Conservation (phyloP, 2,797 vertebrate species). For the Dromococcyx pavoninus region DNA sequence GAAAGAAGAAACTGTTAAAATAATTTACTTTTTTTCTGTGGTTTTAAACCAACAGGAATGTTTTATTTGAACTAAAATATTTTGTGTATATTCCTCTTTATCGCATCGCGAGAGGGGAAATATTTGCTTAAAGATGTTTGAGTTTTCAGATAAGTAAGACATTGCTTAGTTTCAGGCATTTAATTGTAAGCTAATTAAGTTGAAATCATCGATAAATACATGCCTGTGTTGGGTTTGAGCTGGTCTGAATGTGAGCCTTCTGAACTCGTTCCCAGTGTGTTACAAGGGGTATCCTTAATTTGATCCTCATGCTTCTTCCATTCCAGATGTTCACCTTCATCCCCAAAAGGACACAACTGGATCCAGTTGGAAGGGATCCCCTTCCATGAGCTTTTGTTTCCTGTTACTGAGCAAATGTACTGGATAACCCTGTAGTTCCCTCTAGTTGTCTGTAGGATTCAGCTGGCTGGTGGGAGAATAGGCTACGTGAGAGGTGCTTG, state of each 20-base stretch:
- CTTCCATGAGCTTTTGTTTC: background rate
- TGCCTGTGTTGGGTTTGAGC: background rate
- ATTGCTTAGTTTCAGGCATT: background rate
- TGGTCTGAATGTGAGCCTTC: background rate
- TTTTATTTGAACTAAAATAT: conserved; percentile 10
- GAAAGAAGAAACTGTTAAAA: conserved; percentile 20
- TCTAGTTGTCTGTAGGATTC: background rate
- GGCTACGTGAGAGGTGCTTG: background rate
- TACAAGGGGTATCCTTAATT: background rate
- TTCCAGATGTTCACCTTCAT: background rate
- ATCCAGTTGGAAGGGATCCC: background rate
- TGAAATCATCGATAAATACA: background rate
- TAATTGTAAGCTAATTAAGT: background rate
- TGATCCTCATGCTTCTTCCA: background rate
- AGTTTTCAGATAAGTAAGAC: background rate
- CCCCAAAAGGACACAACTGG: background rate
- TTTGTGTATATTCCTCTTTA: background rate
- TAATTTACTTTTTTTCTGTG: background rate
- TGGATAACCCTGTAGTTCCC: background rate
- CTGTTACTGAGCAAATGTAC: background rate
- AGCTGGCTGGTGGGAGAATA: background rate
- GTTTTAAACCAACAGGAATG: background rate
- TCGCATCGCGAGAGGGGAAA: background rate
- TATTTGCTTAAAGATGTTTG: background rate
- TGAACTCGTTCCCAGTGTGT: background rate